Percentiles rank a stretch among this genome's conserved stretches.
These are phyloP conservation scores for Poeciliopsis turrubarensis DNA, from an alignment of 2,113 vertebrate species.

Conservation along the genomic window DNA sequence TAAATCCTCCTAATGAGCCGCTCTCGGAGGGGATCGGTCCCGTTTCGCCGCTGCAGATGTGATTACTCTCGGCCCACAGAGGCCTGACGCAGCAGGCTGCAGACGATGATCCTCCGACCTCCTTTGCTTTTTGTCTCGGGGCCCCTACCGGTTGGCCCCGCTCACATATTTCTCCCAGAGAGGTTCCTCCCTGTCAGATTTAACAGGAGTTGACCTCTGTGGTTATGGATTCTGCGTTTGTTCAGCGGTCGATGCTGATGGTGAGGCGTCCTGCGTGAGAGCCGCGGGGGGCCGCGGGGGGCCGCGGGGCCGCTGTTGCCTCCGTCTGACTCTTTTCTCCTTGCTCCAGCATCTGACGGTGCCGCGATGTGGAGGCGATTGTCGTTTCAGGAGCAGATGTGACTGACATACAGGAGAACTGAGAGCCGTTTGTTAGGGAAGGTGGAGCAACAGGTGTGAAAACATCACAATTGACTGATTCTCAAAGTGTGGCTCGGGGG, in stretches of 20 bases:
- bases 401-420: background rate
- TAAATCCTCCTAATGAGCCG: conserved; percentile 24
- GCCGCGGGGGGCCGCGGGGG: background rate
- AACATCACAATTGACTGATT: background rate
- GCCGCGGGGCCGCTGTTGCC: conserved; percentile 20
- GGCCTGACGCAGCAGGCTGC: background rate
- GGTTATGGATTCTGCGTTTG: background rate
- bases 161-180: background rate
- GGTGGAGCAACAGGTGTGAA: background rate
- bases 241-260: background rate
- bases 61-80: background rate
- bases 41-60: too few species aligned
- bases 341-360: background rate
- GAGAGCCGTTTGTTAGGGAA: background rate
- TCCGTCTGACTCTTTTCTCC: conserved; percentile 35
- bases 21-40: background rate
- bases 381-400: background rate
- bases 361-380: background rate
- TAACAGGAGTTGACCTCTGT: background rate
- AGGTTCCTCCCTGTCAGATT: background rate
- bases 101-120: background rate
- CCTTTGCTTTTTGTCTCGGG: background rate
- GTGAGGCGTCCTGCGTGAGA: conserved; percentile 33
- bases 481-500: too few species aligned
- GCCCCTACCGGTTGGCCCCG: background rate